Evolutionary conservation across 2,888 invertebrate species (phyloP).

Genomic region (Cremastinae sp.): DNA sequence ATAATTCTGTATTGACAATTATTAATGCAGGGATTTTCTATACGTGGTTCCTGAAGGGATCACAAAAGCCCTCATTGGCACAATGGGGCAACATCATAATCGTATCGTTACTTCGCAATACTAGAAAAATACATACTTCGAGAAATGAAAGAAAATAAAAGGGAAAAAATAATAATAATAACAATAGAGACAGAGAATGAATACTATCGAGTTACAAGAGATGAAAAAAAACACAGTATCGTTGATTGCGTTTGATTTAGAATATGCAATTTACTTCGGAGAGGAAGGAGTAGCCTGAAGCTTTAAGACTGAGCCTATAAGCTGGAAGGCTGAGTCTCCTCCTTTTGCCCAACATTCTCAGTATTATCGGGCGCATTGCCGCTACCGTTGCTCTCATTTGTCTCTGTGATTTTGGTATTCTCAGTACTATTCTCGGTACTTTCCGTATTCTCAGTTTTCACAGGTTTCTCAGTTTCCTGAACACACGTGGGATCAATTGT

Average conservation of each 20-base stretch:
- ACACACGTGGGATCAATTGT: slow-evolving; percentile 77
- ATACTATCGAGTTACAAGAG: slow-evolving; percentile 50
- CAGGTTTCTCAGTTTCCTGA: slow-evolving; percentile 76
- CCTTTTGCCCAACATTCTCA: slow-evolving; percentile 76
- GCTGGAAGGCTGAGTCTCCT: slow-evolving; percentile 79
- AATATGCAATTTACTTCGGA: slow-evolving; percentile 65
- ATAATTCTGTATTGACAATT: slow-evolving; percentile 13
- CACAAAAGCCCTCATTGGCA: slow-evolving; percentile 4
- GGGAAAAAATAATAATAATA: slow-evolving; percentile 2
- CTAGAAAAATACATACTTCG: slow-evolving; percentile 30
- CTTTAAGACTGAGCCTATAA: slow-evolving; percentile 79
- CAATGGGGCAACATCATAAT: slow-evolving; percentile 28
- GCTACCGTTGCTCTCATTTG: slow-evolving; percentile 41
- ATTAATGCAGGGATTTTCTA: neutral
- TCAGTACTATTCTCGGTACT: slow-evolving; percentile 48
- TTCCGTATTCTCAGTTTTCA: slow-evolving; percentile 59
- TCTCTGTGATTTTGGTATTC: slow-evolving; percentile 54
- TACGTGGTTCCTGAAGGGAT: neutral
- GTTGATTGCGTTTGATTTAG: slow-evolving; percentile 64
- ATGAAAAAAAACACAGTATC: slow-evolving; percentile 66
- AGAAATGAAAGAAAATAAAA: slow-evolving; percentile 19
- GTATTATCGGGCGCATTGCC: slow-evolving; percentile 74
- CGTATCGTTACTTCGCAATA: slow-evolving; percentile 25
- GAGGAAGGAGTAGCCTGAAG: slow-evolving; percentile 78
- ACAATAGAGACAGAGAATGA: slow-evolving; percentile 41